phyloP scores from a whole-genome alignment of 2,888 invertebrate genomes.

The Parascotia fuliginaria region DNA sequence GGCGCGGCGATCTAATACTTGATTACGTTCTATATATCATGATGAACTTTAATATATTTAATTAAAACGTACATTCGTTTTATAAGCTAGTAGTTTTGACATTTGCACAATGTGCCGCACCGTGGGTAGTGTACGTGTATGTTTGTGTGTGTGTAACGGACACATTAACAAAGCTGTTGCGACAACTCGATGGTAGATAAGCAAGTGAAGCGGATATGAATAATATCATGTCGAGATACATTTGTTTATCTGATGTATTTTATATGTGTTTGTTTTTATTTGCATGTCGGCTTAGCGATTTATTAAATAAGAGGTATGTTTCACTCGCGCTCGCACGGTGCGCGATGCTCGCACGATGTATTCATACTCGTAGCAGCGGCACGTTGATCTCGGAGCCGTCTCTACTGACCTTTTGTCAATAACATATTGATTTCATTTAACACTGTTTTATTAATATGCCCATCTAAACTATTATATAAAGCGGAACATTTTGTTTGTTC shows the following conservation, averaged over 20 bases:
- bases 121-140: background rate
- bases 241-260: slow-evolving; percentile 11
- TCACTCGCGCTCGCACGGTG: background rate
- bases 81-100: slow-evolving; percentile 13
- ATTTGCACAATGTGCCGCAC: slow-evolving; percentile 11
- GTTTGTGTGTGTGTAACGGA: slow-evolving; percentile 10
- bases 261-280: slow-evolving; percentile 32
- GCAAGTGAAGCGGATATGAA: slow-evolving; percentile 14
- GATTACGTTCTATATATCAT: slow-evolving; percentile 11
- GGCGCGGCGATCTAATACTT: slow-evolving; percentile 6
- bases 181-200: slow-evolving; percentile 20
- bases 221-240: slow-evolving; percentile 11
- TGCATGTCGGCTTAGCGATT: slow-evolving; percentile 13
- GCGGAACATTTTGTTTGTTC: no score
- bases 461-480: no score
- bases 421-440: no score
- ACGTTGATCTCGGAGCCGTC: no score
- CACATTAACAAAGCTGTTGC: slow-evolving; percentile 22
- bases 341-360: no score
- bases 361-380: no score
- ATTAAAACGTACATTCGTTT: slow-evolving; percentile 11
- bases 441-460: no score
- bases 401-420: no score
- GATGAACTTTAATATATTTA: slow-evolving; percentile 15
- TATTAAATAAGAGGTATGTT: background rate